Base-by-base conservation (phyloP, 2,888 invertebrate species). In the Acanthopleura granulata region DNA sequence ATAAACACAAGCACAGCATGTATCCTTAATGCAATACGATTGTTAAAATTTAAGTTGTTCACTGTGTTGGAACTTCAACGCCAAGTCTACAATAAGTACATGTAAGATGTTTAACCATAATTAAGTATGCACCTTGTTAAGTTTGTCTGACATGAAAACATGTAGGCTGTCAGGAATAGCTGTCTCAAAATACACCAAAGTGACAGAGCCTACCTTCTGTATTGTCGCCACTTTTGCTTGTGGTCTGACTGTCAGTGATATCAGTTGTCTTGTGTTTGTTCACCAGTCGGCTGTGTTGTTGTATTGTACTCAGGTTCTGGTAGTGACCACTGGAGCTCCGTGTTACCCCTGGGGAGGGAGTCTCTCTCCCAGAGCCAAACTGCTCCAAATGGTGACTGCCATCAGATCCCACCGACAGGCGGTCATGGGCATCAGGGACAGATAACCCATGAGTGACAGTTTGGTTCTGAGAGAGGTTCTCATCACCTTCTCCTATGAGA, bases 271-370 rank as follows among this genome's bases (percentile, higher is more conserved):
- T 22, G 6, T 66, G 29, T 66, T 66, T 71, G 49, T 71, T 71
- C 40, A 71, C n/a, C 1, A 49, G 49, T 40, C 50, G 71, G 29
- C 30, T 71, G 27, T 71, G 71, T 27, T 71, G 40, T 49, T 71
- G 40, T 49, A 71, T 71, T 1, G 71, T 49, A 25, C 71, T 71
- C 1, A 71, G 25, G 49, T 71, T 71, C n/a, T 71, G 71, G 40
- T 71, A 71, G 25, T 71, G 71, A 6, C 71, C 71, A 71, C 71
- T 71, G 29, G 66, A 66, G 29, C 66, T 66, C 6, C 66, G 22
- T 22, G 66, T 66, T 15, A 66, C 66, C 22, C 66, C 66, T 27
- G 66, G 66, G 66, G 66, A 66, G 29, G 66, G 66, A 1, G 66
- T 66, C 4, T 66, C 29, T 25, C 66, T 66, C 66, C 66, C 66